Base-by-base conservation (phyloP, 1,140 invertebrate genomes). In the Charaxes varanes region DNA sequence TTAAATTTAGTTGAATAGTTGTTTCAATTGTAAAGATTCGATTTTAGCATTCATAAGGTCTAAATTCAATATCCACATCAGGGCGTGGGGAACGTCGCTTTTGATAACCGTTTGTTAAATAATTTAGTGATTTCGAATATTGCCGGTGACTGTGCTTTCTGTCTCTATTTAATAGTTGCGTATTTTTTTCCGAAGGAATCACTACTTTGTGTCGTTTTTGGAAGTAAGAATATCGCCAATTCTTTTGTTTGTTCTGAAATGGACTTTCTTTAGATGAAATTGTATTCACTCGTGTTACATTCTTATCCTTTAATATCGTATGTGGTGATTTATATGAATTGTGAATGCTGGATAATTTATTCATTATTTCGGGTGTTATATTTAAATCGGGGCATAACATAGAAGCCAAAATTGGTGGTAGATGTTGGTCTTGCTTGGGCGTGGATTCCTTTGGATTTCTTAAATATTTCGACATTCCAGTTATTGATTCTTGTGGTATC, bases 361-460 rank as follows among this genome's bases (percentile, higher is more conserved):
- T 5, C 7, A 8, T 2, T 6, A 8, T 5, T 7, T 16, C 14
- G 5, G 2, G 0, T 10, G 5, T 2, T n/a, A n/a, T n/a, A 0
- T 3, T 0, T 19, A 8, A n/a, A 13, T 14, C 6, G 10, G 30
- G 19, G 19, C 5, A 18, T 1, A 33, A 3, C 16, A 41, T 34
- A 10, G 43, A 27, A 5, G 16, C 8, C 6, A 46, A 8, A 19
- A 40, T 17, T 4, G 43, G 36, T 2, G 43, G 30, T 8, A 46
- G 7, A 2, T 2, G 7, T 16, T 31, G 23, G 12, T 40, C 33
- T 23, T 32, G 30, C 13, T 38, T 37, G 1, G 21, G 5, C 15
- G 21, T 10, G 1, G 7, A 10, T 19, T 45, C 26, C 4, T 31
- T 30, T 31, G 30, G 18, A n/a, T 7, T 8, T 4, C 8, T 34